Base-by-base conservation (phyloP, 1,140 invertebrate species). In the Ceratina calcarata region DNA sequence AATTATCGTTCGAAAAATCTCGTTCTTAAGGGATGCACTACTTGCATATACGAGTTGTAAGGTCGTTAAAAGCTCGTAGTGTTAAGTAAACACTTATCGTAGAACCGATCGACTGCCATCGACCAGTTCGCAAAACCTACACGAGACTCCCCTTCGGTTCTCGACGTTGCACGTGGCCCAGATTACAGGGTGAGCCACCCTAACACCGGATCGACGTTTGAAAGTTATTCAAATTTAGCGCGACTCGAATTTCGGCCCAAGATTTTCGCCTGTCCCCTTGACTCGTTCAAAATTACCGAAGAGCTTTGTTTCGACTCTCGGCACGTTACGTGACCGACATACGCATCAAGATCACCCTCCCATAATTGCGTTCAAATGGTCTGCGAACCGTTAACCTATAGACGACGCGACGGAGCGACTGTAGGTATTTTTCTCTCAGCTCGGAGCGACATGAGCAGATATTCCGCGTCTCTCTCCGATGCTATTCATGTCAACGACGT, bases 141-240 rank as follows among this genome's bases (percentile, higher is more conserved):
- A 55, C 74, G 45, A 74, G 75, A 80, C 65, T 81, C 37, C 76
- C 84, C 81, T 74, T 80, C 78, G 78, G 67, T 77, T 69, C 69
- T 58, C 77, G 60, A 75, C 85, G 75, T 86, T 82, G 89, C 92
- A 92, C 92, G 91, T 91, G 91, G 78, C 89, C 86, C 78, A 92
- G 90, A 93, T 93, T 92, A 93, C 85, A 93, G 91, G 90, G 89
- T 92, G 68, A 64, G 83, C 77, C 76, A 90, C 91, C 91, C 90
- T 87, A 45, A 7, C 83, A 79, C 71, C 20, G 49, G 64, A 53
- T 73, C 83, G 62, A 62, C 60, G 77, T 89, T 85, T 65, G 81
- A 87, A 91, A 90, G 89, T 92, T 91, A 92, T 92, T 92, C 90
- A 91, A 92, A 92, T 92, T 91, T 80, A 74, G 67, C 85, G 82